Conservation (phyloP, 2,113 vertebrate genomes). For the Heterotilapia buettikoferi region DNA sequence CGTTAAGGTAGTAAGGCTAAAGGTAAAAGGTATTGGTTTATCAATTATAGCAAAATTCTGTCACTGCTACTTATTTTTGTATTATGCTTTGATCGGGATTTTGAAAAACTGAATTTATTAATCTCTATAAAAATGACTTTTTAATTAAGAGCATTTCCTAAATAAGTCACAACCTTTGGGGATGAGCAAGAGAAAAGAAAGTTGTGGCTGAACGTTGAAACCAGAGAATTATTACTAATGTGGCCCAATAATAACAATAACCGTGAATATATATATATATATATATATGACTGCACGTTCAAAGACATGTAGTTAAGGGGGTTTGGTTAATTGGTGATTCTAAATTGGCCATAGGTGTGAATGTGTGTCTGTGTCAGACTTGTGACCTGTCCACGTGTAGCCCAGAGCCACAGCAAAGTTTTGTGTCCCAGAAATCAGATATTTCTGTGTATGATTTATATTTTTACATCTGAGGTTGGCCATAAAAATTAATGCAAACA, state of each 20-base stretch:
- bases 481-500: too few relatives aligned
- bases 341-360: neutral
- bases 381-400: too few relatives aligned
- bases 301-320: neutral
- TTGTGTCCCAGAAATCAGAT: too few relatives aligned
- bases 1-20: neutral
- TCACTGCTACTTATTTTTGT: neutral
- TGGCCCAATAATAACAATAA: neutral
- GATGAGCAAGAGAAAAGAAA: neutral
- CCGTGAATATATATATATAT: too few relatives aligned
- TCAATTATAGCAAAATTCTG: neutral
- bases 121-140: neutral
- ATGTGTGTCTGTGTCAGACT: neutral
- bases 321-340: neutral
- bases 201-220: neutral
- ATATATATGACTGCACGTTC: neutral
- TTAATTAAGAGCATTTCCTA: neutral
- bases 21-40: rapidly evolving
- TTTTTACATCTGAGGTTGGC: too few relatives aligned
- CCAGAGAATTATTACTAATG: neutral
- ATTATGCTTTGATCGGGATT: neutral
- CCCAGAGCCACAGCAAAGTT: too few relatives aligned
- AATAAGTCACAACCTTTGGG: neutral
- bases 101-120: neutral
- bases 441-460: too few relatives aligned